A percentile compares a stretch with the other conserved stretches of the same genome.
Conservation (phyloP, 2,888 invertebrate genomes). For the Lysandra coridon region DNA sequence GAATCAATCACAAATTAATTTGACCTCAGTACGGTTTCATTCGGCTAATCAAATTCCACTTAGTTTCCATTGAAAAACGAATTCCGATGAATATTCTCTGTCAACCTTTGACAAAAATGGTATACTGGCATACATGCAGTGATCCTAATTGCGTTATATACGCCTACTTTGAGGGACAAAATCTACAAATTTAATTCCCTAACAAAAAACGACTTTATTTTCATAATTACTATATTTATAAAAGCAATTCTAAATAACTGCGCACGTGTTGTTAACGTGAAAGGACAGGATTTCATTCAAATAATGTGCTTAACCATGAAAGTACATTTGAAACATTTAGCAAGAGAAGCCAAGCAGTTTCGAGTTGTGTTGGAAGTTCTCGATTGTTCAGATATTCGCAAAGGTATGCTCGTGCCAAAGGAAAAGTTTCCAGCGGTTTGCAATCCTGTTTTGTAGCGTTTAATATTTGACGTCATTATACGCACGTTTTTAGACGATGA, state of each 20-base stretch:
- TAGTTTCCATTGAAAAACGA: neutral
- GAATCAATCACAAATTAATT: conserved; percentile 76
- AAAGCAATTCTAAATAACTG: neutral
- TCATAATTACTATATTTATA: neutral
- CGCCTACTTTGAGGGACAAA: neutral
- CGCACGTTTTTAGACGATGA: neutral
- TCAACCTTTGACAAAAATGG: neutral
- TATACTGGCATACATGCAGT: neutral
- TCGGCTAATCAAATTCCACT: conserved; percentile 37
- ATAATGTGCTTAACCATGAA: conserved; percentile 22
- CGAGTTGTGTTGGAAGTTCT: conserved; percentile 51
- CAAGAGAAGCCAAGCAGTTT: conserved; percentile 50
- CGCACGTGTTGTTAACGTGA: no score
- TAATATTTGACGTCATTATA: conserved; percentile 39
- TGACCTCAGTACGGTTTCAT: conserved; percentile 54
- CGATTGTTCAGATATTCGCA: conserved; percentile 58
- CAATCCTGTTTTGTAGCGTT: conserved; percentile 58
- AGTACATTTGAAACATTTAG: conserved; percentile 40
- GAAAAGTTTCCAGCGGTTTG: conserved; percentile 63
- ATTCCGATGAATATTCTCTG: neutral
- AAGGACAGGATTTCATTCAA: no score
- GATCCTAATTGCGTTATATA: neutral
- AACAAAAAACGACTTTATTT: neutral
- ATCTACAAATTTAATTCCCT: neutral
- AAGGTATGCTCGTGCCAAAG: conserved; percentile 58